Base-by-base conservation (phyloP, 1,140 invertebrate genomes). In the Magallana gigas region DNA sequence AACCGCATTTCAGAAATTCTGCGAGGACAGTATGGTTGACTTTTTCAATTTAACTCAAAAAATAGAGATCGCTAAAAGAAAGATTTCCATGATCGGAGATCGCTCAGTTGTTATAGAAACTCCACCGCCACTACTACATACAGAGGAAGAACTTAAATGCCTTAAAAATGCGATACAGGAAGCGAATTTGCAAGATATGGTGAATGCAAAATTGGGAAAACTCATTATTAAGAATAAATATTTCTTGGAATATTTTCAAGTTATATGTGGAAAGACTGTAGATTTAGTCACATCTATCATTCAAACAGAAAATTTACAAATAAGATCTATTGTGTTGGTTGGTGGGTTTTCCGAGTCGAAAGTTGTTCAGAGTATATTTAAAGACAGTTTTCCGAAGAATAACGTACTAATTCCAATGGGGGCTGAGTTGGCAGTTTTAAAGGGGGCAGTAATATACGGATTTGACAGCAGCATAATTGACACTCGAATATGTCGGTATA, bases 301-400 rank as follows among this genome's bases (percentile, higher is more conserved):
- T 29, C 1, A 71, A 23, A 23, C 23, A 29, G 18, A 8, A n/a
- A 71, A 29, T 29, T 9, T 71, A 18, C 23, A 8, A 29, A 0
- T 29, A 23, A 71, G 18, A 11, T 23, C 68, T 29, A 9, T 85
- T 16, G 29, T 85, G 2, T 23, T 85, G 60, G 84, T 85, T 56
- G 84, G 84, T 0, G 84, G 84, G 5, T 85, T 85, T 18, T 85
- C 84, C 0, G 84, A 85, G n/a, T 85, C 84, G 16, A 68, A 62
- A n/a, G n/a, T 85, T 7, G 56, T 85, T n/a, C 84, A 85, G 29
- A 59, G 60, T 56, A 36, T 68, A 56, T 85, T 85, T 16, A 36
- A 64, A 85, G 60, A 85, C 11, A 85, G 60, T 62, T 85, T 85
- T 18, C 84, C 84, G 9, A 58, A 48, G 12, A 58, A 85, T 62